Percentiles rank a stretch among this genome's conserved stretches.
These are phyloP conservation scores for Meda fulgida DNA, from an alignment of 2,797 vertebrate species.

Conservation along the genomic window DNA sequence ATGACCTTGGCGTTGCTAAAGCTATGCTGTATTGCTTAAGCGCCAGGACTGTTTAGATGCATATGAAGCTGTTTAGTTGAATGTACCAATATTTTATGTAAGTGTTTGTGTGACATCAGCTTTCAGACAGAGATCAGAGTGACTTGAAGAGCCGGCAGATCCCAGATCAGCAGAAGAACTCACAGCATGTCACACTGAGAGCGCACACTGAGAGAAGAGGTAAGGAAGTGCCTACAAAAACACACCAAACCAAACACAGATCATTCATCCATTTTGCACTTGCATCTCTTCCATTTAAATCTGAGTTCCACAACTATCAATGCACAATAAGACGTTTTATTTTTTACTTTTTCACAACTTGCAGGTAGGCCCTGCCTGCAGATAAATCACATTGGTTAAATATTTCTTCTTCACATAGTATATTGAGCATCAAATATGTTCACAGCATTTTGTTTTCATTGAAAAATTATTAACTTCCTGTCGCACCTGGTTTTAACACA, in stretches of 20 bases:
- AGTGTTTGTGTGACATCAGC: slow-evolving; percentile 38
- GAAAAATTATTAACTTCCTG: neutral
- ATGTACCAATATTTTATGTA: slow-evolving; percentile 7
- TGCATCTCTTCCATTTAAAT: slow-evolving; percentile 9
- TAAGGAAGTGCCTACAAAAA: slow-evolving; percentile 24
- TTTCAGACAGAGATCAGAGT: slow-evolving; percentile 51
- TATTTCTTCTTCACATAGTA: neutral
- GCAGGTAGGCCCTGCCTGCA: neutral
- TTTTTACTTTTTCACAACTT: neutral
- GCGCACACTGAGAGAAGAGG: slow-evolving; percentile 46
- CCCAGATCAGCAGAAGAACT: slow-evolving; percentile 50
- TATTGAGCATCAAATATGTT: neutral
- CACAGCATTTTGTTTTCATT: neutral
- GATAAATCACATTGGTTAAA: neutral
- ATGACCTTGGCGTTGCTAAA: neutral
- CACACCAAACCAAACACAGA: neutral
- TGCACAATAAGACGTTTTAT: neutral
- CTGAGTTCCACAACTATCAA: neutral
- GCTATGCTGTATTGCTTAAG: neutral
- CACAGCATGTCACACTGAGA: slow-evolving; percentile 35
- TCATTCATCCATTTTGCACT: neutral
- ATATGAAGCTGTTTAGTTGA: neutral
- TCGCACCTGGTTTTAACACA: neutral
- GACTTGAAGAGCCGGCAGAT: slow-evolving; percentile 44
- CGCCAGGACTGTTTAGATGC: neutral